phyloP scores from a whole-genome alignment of 2,797 vertebrate genomes.

The Margarornis squamiger region DNA sequence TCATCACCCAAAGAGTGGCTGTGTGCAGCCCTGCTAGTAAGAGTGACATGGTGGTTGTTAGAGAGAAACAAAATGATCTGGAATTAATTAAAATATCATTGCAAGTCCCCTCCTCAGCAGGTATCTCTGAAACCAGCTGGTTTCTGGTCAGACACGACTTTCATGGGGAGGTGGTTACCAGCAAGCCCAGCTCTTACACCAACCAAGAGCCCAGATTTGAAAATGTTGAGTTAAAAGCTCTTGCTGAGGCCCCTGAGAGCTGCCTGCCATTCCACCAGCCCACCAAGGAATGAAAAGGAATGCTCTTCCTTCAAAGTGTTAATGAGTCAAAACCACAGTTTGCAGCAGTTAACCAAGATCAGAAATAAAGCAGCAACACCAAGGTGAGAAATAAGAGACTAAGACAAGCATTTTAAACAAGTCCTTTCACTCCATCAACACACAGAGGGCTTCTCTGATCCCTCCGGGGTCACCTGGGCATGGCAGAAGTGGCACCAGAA shows the following conservation, averaged over 20 bases:
- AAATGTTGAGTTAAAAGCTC: neutral
- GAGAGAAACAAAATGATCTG: neutral
- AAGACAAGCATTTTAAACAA: neutral
- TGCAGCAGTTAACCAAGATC: neutral
- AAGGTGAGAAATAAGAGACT: neutral
- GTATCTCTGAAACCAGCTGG: neutral
- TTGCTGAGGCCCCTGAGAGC: neutral
- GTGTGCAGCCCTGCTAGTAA: neutral
- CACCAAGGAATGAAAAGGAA: neutral
- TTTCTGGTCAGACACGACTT: neutral
- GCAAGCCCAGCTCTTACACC: neutral
- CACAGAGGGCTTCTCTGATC: neutral
- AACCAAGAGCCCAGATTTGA: neutral
- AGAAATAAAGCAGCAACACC: neutral
- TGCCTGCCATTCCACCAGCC: neutral
- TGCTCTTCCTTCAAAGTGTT: neutral
- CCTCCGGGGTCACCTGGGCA: neutral
- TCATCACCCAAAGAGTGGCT: neutral
- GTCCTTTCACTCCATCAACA: neutral
- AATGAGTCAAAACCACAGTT: neutral
- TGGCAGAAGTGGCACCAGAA: neutral
- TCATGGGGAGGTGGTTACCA: neutral
- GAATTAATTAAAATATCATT: neutral
- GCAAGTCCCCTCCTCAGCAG: neutral
- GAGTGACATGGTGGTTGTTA: neutral